These are phyloP conservation scores for Melanostoma scalare DNA, from an alignment of 2,888 invertebrate species.

Conservation along the genomic window DNA sequence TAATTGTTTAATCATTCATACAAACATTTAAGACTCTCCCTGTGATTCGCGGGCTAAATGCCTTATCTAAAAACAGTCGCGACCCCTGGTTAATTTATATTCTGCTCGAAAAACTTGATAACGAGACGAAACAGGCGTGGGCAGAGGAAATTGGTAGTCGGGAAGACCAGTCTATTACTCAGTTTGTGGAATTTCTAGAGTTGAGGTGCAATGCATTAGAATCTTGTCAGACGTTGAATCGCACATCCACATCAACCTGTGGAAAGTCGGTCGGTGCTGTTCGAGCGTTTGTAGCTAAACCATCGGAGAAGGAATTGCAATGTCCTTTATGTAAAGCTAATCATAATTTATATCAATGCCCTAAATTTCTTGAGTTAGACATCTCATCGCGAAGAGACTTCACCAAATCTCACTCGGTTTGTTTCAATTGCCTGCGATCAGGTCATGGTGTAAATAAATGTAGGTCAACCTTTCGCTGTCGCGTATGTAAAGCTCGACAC, in stretches of 20 bases:
- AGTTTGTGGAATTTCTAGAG: neutral
- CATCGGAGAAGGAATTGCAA: neutral
- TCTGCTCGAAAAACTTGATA: slow-evolving; percentile 12
- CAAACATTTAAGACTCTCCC: slow-evolving; percentile 43
- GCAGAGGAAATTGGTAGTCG: slow-evolving; percentile 5
- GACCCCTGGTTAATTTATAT: slow-evolving; percentile 10
- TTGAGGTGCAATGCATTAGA: slow-evolving; percentile 21
- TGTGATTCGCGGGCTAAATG: no score
- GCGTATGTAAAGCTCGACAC: slow-evolving; percentile 28
- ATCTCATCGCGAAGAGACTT: slow-evolving; percentile 22
- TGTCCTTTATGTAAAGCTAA: slow-evolving; percentile 15
- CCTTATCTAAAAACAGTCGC: no score
- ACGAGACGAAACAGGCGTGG: slow-evolving; percentile 15
- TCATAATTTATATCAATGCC: slow-evolving; percentile 13
- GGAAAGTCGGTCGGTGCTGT: slow-evolving; percentile 4
- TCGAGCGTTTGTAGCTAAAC: slow-evolving; percentile 9
- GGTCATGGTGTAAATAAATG: slow-evolving; percentile 18
- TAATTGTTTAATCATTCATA: slow-evolving; percentile 60
- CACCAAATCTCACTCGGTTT: slow-evolving; percentile 16
- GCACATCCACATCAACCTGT: neutral
- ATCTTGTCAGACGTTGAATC: slow-evolving; percentile 23
- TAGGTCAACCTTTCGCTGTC: slow-evolving; percentile 26
- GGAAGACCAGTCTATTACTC: neutral
- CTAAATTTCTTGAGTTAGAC: slow-evolving; percentile 27
- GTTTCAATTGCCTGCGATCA: slow-evolving; percentile 19